phyloP scores from a whole-genome alignment of 2,113 vertebrate genomes.

The Azemiops feae region DNA sequence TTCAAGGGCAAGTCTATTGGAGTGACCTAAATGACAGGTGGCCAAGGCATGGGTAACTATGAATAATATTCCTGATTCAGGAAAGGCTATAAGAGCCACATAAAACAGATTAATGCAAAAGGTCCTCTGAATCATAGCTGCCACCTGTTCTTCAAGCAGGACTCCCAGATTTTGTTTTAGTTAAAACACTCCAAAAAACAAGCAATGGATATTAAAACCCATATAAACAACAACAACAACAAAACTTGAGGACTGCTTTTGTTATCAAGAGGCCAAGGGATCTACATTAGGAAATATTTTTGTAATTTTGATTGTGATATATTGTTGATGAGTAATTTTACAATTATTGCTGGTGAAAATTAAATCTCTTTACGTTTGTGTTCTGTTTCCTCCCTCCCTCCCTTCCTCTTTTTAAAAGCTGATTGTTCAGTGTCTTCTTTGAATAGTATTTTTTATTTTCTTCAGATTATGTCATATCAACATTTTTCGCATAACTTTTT shows the following conservation, averaged over 20 bases:
- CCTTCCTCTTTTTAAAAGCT: conserved; percentile 11
- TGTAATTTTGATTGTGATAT: conserved; percentile 47
- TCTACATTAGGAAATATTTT: conserved; percentile 22
- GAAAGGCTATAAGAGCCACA: not conserved
- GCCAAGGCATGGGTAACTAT: not conserved
- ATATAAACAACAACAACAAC: not conserved
- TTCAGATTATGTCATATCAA: conserved; percentile 43
- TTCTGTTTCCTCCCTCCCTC: conserved; percentile 31
- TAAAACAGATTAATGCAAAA: not conserved
- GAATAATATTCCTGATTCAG: not conserved
- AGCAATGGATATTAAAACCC: not conserved
- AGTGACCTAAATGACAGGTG: not conserved
- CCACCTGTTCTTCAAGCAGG: not conserved
- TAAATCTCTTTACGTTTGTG: conserved; percentile 54
- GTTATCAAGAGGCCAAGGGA: conserved; percentile 3
- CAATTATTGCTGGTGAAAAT: conserved; percentile 49
- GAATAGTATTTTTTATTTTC: conserved; percentile 39
- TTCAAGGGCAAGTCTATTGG: not conserved
- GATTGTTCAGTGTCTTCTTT: conserved; percentile 37
- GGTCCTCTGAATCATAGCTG: not conserved
- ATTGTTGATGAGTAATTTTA: conserved; percentile 39
- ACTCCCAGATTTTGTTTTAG: not conserved
- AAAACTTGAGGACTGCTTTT: not conserved
- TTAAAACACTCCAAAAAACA: not conserved
- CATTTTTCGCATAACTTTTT: conserved; percentile 28